These are phyloP conservation scores for Hemitrygon akajei DNA, from an alignment of 2,797 vertebrate genomes.

Conservation along the genomic window DNA sequence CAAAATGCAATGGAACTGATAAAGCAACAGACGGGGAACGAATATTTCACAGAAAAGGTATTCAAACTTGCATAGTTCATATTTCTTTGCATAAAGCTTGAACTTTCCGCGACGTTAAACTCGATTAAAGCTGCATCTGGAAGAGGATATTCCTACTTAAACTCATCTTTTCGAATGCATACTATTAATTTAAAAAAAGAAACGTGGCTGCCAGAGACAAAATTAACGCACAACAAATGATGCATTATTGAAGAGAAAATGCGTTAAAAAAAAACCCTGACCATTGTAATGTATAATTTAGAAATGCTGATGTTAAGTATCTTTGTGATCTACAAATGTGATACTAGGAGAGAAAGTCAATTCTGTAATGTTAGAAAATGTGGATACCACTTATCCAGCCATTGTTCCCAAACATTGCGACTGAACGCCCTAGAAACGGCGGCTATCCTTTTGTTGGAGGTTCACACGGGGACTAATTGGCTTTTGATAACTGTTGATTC, in stretches of 20 bases:
- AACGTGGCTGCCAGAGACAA: neutral
- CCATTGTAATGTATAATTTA: neutral
- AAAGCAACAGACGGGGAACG: neutral
- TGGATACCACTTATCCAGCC: neutral
- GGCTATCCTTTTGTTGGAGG: constrained; percentile 40
- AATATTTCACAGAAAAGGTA: neutral
- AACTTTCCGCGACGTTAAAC: neutral
- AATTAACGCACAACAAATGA: neutral
- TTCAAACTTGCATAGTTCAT: neutral
- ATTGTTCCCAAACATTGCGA: constrained; percentile 38
- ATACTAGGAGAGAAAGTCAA: neutral
- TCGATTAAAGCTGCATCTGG: neutral
- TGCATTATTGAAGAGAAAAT: neutral
- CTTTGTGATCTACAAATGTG: neutral
- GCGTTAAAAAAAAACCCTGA: too few species aligned
- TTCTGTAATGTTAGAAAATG: constrained; percentile 41
- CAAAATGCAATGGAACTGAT: neutral
- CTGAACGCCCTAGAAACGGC: constrained; percentile 40
- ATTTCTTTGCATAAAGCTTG: neutral
- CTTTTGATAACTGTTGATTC: constrained; percentile 44
- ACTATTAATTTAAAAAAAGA: neutral
- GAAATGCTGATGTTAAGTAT: constrained; percentile 9
- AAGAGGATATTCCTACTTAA: neutral
- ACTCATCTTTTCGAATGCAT: neutral
- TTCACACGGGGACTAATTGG: constrained; percentile 42